Conservation (phyloP, 1,140 invertebrate species). For the Plodia interpunctella region DNA sequence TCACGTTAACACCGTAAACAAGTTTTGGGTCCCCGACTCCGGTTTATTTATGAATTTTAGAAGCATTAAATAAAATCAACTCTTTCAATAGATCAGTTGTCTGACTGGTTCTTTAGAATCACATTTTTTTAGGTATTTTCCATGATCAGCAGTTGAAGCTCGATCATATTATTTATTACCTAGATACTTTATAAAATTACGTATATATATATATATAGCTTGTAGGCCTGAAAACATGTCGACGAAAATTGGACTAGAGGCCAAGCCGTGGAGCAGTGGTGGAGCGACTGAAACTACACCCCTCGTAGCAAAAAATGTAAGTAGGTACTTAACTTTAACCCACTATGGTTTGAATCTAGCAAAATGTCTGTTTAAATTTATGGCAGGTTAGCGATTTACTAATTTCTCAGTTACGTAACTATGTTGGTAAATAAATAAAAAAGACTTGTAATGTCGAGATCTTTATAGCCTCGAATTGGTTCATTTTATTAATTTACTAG, state of each 20-base stretch:
- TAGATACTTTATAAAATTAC: neutral
- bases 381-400: too few relatives aligned
- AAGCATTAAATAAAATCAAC: neutral
- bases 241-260: slow-evolving; percentile 35
- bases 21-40: neutral
- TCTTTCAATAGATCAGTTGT: neutral
- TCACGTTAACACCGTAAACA: neutral
- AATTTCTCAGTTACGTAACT: too few relatives aligned
- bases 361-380: too few relatives aligned
- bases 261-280: slow-evolving; percentile 7
- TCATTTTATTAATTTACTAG: too few relatives aligned
- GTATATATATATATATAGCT: too few relatives aligned
- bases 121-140: neutral
- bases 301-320: slow-evolving; percentile 35
- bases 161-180: too few relatives aligned
- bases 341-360: too few relatives aligned
- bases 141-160: too few relatives aligned
- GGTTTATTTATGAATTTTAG: neutral
- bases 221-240: slow-evolving; percentile 26
- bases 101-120: neutral
- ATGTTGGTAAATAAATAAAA: too few relatives aligned
- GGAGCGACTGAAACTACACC: slow-evolving; percentile 36
- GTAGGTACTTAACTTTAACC: neutral
- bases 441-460: too few relatives aligned
- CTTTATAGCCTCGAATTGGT: too few relatives aligned